These are phyloP conservation scores for Lasaia peninsularis DNA, from an alignment of 1,140 invertebrate genomes.

Conservation along the genomic window DNA sequence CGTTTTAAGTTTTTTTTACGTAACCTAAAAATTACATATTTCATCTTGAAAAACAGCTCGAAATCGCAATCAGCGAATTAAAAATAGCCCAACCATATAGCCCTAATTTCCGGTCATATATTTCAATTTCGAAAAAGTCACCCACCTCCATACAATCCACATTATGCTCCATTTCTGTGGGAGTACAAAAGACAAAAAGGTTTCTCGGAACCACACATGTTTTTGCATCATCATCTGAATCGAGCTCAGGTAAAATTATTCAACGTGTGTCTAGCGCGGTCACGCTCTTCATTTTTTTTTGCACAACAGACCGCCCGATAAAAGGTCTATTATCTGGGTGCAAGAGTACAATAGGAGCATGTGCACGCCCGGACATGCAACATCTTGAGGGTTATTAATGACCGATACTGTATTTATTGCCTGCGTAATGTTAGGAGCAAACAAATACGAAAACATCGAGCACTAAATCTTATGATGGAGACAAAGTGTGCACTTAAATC, in stretches of 20 bases:
- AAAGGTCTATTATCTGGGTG: constrained; percentile 28
- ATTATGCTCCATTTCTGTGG: background rate
- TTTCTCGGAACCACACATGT: background rate
- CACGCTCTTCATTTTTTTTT: constrained; percentile 26
- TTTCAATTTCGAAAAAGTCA: too few relatives aligned
- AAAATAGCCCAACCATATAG: too few relatives aligned
- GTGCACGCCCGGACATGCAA: constrained; percentile 26
- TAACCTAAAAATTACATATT: too few relatives aligned
- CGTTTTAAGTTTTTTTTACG: too few relatives aligned
- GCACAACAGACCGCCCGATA: constrained; percentile 22
- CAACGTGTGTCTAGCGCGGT: constrained; percentile 18
- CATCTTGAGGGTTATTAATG: constrained; percentile 33
- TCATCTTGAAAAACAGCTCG: too few relatives aligned
- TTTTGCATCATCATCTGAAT: constrained; percentile 6
- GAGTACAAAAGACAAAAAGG: constrained; percentile 7
- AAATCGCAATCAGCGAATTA: too few relatives aligned
- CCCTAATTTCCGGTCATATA: too few relatives aligned
- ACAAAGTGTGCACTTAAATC: too few relatives aligned
- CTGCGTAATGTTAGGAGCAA: constrained; percentile 1
- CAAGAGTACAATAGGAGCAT: constrained; percentile 28
- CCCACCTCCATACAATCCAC: background rate
- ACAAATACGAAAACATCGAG: background rate
- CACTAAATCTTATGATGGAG: too few relatives aligned
- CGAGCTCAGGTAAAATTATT: constrained; percentile 19
- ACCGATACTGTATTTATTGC: constrained; percentile 6